phyloP scores from a whole-genome alignment of 2,888 invertebrate species.

The Parascotia fuliginaria region DNA sequence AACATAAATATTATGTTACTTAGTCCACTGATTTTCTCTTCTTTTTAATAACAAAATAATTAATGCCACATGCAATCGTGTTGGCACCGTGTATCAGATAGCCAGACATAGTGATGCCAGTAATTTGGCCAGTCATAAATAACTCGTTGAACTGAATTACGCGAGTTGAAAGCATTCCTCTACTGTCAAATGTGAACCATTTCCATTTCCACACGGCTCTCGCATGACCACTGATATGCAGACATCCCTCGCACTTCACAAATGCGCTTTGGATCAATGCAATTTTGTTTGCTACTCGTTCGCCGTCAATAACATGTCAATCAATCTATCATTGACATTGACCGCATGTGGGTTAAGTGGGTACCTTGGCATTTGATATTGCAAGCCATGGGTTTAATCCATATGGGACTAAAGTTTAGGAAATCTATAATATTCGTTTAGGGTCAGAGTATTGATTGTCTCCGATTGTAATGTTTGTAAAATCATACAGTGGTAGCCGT shows the following conservation, averaged over 20 bases:
- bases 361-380: too few relatives aligned
- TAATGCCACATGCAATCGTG: slow-evolving; percentile 38
- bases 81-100: slow-evolving; percentile 56
- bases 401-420: too few relatives aligned
- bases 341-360: too few relatives aligned
- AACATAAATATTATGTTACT: too few relatives aligned
- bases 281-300: slow-evolving; percentile 65
- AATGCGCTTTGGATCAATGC: slow-evolving; percentile 72
- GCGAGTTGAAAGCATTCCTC: slow-evolving; percentile 80
- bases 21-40: slow-evolving; percentile 8
- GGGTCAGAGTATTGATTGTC: too few relatives aligned
- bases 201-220: slow-evolving; percentile 63
- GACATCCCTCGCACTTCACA: slow-evolving; percentile 67
- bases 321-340: background rate
- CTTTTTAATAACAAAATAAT: slow-evolving; percentile 26
- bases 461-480: too few relatives aligned
- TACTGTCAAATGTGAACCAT: slow-evolving; percentile 67
- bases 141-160: slow-evolving; percentile 85
- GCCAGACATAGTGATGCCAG: slow-evolving; percentile 72
- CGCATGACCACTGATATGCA: slow-evolving; percentile 64
- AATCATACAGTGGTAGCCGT: too few relatives aligned
- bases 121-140: slow-evolving; percentile 83
- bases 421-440: too few relatives aligned
- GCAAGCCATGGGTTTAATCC: too few relatives aligned
- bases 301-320: slow-evolving; percentile 30